Conservation (phyloP, 92 coral and sea anemone species). For the Micromussa lordhowensis region DNA sequence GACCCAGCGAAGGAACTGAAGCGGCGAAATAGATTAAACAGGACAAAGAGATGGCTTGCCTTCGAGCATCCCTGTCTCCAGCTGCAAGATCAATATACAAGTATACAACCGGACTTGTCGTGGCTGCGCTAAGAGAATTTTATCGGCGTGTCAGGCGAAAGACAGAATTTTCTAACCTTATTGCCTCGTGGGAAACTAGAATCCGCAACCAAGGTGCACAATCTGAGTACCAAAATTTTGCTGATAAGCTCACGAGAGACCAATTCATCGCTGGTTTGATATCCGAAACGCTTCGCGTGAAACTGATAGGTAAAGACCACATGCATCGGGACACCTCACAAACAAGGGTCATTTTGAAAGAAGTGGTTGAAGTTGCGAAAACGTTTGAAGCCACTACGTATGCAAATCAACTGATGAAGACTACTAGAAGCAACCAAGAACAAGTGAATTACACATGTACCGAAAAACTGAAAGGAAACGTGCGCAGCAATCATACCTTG, state of each 20-base stretch:
- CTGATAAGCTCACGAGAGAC: no score
- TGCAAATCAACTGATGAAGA: constrained; percentile 33
- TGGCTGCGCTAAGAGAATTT: constrained; percentile 49
- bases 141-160: constrained; percentile 63
- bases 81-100: neutral
- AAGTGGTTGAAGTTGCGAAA: constrained; percentile 25
- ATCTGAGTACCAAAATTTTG: no score
- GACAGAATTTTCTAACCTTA: constrained; percentile 65
- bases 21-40: no score
- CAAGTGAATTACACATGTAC: neutral
- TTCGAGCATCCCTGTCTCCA: neutral
- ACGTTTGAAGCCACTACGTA: constrained; percentile 23
- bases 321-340: constrained; percentile 29
- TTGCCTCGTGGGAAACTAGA: constrained; percentile 53
- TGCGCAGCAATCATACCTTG: no score
- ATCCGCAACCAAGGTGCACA: no score
- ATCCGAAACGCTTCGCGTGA: constrained; percentile 18
- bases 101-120: neutral
- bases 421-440: constrained; percentile 7
- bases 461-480: neutral
- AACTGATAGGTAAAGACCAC: constrained; percentile 53
- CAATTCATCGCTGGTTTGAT: neutral
- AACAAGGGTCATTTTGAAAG: constrained; percentile 12
- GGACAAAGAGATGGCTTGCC: neutral
- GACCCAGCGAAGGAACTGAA: neutral